These are phyloP conservation scores for Nomada fucata DNA, from an alignment of 2,888 invertebrate genomes.

Conservation along the genomic window DNA sequence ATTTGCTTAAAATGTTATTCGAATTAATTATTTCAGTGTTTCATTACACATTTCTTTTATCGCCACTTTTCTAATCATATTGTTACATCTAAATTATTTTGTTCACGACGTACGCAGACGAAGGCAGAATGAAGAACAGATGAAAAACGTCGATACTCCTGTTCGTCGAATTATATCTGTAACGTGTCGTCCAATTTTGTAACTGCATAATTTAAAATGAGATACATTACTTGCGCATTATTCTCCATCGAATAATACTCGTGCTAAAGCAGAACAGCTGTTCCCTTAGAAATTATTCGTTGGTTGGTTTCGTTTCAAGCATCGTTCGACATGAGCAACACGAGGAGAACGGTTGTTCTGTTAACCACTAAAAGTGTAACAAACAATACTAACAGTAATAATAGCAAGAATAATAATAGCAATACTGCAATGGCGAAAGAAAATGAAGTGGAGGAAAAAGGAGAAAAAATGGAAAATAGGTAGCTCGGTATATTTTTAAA, in stretches of 20 bases:
- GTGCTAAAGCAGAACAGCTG: neutral
- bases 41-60: too few species aligned
- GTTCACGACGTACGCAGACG: neutral
- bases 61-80: too few species aligned
- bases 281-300: neutral
- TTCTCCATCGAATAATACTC: neutral
- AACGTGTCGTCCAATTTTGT: neutral
- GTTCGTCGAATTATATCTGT: neutral
- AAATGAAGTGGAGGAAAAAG: too few species aligned
- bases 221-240: neutral
- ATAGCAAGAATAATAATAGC: neutral
- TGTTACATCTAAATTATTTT: neutral
- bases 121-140: slow-evolving; percentile 24
- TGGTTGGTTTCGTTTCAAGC: neutral
- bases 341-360: neutral
- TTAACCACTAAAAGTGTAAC: slow-evolving; percentile 13
- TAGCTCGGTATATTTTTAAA: neutral
- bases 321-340: neutral
- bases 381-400: neutral
- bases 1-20: too few species aligned
- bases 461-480: neutral
- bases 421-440: neutral
- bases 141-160: neutral
- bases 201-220: slow-evolving; percentile 24
- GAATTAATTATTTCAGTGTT: too few species aligned